Conservation (phyloP, 2,888 invertebrate species). For the Andrena hattorfiana region DNA sequence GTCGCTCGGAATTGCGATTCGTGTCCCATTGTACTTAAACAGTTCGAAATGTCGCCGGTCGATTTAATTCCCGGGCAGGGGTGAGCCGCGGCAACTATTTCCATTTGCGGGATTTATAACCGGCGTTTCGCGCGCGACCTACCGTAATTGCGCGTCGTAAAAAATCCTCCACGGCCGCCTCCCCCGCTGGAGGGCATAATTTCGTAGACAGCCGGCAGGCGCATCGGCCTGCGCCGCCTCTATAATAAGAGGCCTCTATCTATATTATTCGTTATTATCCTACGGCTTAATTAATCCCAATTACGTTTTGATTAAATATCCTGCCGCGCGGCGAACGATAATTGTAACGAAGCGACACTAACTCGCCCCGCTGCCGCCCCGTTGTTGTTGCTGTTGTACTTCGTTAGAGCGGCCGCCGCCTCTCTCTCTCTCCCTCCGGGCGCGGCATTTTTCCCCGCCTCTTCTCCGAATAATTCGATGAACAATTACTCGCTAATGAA, state of each 20-base stretch:
- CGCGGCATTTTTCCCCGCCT: conserved; percentile 24
- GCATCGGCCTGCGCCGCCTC: not conserved
- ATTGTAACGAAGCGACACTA: conserved; percentile 33
- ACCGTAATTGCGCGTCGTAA: conserved; percentile 56
- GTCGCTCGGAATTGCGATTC: conserved; percentile 74
- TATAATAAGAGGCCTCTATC: conserved; percentile 22
- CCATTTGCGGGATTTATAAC: conserved; percentile 72
- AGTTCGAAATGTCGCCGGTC: conserved; percentile 72
- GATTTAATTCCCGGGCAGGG: conserved; percentile 70
- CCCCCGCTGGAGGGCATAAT: conserved; percentile 2
- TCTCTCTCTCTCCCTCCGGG: not conserved
- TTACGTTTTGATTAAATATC: conserved; percentile 52
- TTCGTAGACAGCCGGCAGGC: conserved; percentile 1
- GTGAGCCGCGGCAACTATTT: conserved; percentile 66
- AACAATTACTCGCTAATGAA: conserved; percentile 48
- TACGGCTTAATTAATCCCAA: conserved; percentile 50
- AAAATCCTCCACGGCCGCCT: conserved; percentile 19
- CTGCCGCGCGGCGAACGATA: conserved; percentile 31
- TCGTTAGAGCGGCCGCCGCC: conserved; percentile 17
- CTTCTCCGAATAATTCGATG: conserved; percentile 25
- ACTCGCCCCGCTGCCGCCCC: not conserved
- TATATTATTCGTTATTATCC: conserved; percentile 40
- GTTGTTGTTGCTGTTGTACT: not conserved
- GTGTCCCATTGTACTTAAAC: conserved; percentile 74
- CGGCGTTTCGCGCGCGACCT: conserved; percentile 21